Conservation (phyloP, 64 coral and sea anemone species). For the Dendrophyllia cribrosa region DNA sequence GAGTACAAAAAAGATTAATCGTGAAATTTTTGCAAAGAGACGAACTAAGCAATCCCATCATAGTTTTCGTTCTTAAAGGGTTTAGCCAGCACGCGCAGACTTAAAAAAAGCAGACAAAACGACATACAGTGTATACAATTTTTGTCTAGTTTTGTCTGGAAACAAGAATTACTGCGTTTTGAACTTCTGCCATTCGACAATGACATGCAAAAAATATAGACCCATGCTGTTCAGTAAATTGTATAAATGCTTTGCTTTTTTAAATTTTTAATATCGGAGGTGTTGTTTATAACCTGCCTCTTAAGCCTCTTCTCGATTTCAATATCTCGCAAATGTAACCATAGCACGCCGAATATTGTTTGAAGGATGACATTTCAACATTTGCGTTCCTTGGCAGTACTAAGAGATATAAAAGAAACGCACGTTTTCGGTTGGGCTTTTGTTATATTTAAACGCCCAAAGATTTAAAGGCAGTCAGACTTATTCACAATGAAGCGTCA, state of each 20-base stretch:
- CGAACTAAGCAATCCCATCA: too few species aligned
- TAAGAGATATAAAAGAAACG: neutral
- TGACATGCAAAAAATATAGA: neutral
- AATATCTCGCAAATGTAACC: too few species aligned
- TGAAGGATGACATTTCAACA: neutral
- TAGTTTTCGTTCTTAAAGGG: too few species aligned
- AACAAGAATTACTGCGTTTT: too few species aligned
- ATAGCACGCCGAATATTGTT: neutral
- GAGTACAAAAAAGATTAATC: too few species aligned
- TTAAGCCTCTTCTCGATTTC: neutral
- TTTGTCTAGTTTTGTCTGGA: too few species aligned
- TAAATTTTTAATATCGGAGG: constrained; percentile 37
- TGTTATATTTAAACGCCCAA: neutral
- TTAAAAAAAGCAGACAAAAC: too few species aligned
- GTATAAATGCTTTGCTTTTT: constrained; percentile 19
- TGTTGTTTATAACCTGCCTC: neutral
- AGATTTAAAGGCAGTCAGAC: neutral
- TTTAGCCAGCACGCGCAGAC: too few species aligned
- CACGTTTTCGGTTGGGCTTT: neutral
- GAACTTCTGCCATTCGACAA: neutral
- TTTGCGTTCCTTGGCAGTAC: neutral
- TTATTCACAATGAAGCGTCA: neutral
- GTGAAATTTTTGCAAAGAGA: too few species aligned
- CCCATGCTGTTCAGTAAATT: constrained; percentile 39
- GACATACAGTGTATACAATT: too few species aligned